phyloP scores from a whole-genome alignment of 2,797 vertebrate genomes.

The Gambusia yucatana region DNA sequence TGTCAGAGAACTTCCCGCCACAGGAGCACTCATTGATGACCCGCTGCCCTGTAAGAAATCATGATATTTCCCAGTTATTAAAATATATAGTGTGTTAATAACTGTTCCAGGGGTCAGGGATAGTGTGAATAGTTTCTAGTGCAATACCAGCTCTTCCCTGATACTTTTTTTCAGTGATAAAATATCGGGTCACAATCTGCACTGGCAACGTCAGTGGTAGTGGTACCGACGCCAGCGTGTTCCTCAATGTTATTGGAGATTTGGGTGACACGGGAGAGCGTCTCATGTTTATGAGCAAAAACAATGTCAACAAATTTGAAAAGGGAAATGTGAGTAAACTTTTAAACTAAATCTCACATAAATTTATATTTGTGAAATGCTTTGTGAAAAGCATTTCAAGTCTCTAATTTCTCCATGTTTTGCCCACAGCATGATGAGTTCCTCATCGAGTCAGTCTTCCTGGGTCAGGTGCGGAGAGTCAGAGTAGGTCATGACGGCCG shows the following conservation, averaged over 20 bases:
- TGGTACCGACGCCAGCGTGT: constrained; percentile 93
- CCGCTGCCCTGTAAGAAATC: constrained; percentile 85
- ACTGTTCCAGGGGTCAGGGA: background rate
- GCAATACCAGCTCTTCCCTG: background rate
- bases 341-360: background rate
- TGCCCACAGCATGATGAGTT: constrained; percentile 91
- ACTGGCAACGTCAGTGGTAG: constrained; percentile 90
- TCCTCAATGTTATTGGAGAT: constrained; percentile 89
- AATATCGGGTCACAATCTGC: constrained; percentile 91
- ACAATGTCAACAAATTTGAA: constrained; percentile 94
- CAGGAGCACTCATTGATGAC: constrained; percentile 82
- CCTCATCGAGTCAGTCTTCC: constrained; percentile 88
- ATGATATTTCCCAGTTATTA: background rate
- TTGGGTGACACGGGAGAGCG: constrained; percentile 93
- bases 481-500: constrained; percentile 94
- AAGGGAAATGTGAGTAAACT: constrained; percentile 90
- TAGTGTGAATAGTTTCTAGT: background rate
- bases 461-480: constrained; percentile 89
- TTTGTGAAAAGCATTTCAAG: background rate
- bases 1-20: constrained; percentile 89
- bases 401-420: background rate
- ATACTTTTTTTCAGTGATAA: constrained; percentile 83
- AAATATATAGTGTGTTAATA: background rate
- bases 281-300: constrained; percentile 91
- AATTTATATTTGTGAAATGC: background rate